phyloP scores from a whole-genome alignment of 1,140 invertebrate genomes.

The Hypsibius dujardini region DNA sequence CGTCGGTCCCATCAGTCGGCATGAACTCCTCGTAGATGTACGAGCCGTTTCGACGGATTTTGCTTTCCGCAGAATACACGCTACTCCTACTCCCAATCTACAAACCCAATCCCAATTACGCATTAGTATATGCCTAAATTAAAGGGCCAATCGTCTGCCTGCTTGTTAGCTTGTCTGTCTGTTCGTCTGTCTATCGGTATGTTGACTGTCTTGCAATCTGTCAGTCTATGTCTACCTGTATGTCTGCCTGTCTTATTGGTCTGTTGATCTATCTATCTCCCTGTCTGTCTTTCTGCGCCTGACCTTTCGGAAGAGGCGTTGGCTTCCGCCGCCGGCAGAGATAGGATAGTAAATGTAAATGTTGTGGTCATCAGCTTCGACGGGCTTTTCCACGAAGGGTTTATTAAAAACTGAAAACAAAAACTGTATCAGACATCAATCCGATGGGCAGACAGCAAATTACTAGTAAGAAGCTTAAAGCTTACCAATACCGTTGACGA shows the following conservation, averaged over 20 bases:
- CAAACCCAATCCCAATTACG: conserved; percentile 24
- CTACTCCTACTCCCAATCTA: conserved; percentile 94
- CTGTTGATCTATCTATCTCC: too few species aligned
- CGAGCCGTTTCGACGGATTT: conserved; percentile 85
- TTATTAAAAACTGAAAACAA: conserved; percentile 65
- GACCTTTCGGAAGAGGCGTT: conserved; percentile 86
- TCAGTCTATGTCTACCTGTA: too few species aligned
- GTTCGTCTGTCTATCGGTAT: too few species aligned
- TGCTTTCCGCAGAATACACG: conserved; percentile 88
- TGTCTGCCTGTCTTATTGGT: too few species aligned
- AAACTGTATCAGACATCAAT: not conserved
- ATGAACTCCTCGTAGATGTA: conserved; percentile 99
- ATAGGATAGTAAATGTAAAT: conserved; percentile 99
- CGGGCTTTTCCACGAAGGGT: conserved; percentile 96
- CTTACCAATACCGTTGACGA: not conserved
- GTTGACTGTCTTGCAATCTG: too few species aligned
- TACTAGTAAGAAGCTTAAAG: conserved; percentile 3
- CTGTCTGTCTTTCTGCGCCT: conserved; percentile 13
- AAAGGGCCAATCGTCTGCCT: too few species aligned
- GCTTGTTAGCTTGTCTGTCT: too few species aligned
- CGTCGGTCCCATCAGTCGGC: conserved; percentile 93
- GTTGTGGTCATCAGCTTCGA: conserved; percentile 97
- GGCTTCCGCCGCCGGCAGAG: conserved; percentile 85
- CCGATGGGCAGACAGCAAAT: not conserved
- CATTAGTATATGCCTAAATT: too few species aligned